Evolutionary conservation across 2,888 invertebrate species (phyloP).

Genomic region (Phorcus lineatus): DNA sequence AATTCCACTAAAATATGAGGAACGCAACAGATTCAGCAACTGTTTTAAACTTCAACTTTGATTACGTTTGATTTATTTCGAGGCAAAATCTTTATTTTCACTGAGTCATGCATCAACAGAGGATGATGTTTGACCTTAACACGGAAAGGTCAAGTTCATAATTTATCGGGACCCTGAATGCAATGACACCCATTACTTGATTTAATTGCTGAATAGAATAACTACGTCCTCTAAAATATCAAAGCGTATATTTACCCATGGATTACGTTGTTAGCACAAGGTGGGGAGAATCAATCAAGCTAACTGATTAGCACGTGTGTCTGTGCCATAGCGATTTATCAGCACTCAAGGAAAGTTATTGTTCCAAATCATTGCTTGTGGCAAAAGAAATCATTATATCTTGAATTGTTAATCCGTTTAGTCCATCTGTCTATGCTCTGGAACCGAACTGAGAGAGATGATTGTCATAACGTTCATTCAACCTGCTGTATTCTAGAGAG

Average conservation of each 20-base stretch:
- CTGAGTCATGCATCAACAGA: slow-evolving; percentile 4
- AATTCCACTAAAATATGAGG: neutral
- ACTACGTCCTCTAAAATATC: neutral
- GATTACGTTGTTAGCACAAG: neutral
- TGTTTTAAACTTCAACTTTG: neutral
- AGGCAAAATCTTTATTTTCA: neutral
- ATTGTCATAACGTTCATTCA: no score
- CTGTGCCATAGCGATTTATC: neutral
- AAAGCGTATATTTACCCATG: neutral
- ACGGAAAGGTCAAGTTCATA: neutral
- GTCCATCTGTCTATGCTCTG: no score
- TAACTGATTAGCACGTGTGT: neutral
- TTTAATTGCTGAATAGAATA: neutral
- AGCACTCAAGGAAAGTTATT: neutral
- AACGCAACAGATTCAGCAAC: neutral
- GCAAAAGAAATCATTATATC: neutral
- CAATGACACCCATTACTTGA: no score
- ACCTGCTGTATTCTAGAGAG: no score
- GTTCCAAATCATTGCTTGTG: neutral
- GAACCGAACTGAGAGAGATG: no score
- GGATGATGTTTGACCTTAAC: neutral
- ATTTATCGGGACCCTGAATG: neutral
- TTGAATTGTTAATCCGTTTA: neutral
- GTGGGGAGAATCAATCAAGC: neutral
- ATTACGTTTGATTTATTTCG: neutral